Base-by-base conservation (phyloP, 2,888 invertebrate genomes). In the Cotesia congregata region DNA sequence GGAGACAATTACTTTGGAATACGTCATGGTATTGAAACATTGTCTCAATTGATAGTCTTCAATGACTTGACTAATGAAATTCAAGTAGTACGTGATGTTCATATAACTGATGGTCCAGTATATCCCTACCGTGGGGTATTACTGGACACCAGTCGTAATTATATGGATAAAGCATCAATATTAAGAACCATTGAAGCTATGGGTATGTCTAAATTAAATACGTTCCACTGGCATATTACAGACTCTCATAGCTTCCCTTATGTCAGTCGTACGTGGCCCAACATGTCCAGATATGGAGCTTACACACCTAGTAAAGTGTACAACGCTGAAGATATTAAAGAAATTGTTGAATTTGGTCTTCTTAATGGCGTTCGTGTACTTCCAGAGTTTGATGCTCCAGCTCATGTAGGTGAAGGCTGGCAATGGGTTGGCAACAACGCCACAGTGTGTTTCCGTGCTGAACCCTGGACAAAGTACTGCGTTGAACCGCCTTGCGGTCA, bases 221-320 rank as follows among this genome's bases (percentile, higher is more conserved):
- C 96, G 0, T 95, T 98, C 90, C 98, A 98, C 86, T 98, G 98
- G 98, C 96, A 97, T 85, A 95, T 97, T 73, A 96, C 96, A 0
- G 98, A 98, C 90, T 95, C 96, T 17, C 97, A 98, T 81, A 97
- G 98, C 83, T 98, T 98, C 88, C 98, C 98, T 0, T 94, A 96
- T 85, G 94, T 94, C 76, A 93, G 95, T 0, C 92, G 92, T 83
- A 92, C 93, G n/a, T 92, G 92, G 80, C 96, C 96, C 0, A 91
- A 94, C 67, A 88, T 97, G 9, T 91, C 94, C 3, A 93, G 92
- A 81, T 91, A 94, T 17, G 98, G 98, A 1, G 95, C 97, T 5
- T 95, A 95, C 85, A 92, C 94, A 0, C 93, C 94, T 67, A 91
- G 92, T 0, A 94, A 96, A 90, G 92, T 94, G 77, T 92, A 92